These are phyloP conservation scores for Psittacula derbiana DNA, from an alignment of 2,797 vertebrate species.

Conservation along the genomic window DNA sequence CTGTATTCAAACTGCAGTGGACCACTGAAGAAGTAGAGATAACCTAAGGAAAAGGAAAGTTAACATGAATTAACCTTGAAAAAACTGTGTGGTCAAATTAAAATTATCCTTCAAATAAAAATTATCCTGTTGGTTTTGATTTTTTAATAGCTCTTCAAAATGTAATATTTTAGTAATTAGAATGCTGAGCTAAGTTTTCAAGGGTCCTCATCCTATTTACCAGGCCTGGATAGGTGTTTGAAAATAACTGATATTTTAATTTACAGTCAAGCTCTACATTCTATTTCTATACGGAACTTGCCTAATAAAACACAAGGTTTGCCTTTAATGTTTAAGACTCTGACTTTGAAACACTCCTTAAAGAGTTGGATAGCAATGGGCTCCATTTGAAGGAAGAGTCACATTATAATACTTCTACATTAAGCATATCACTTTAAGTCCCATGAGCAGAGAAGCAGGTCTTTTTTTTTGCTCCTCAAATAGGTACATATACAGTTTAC, in stretches of 20 bases:
- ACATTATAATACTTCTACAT: not conserved
- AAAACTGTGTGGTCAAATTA: not conserved
- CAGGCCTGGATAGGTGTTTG: not conserved
- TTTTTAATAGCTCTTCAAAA: not conserved
- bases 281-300: not conserved
- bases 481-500: not conserved
- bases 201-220: not conserved
- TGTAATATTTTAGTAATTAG: not conserved
- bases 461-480: not conserved
- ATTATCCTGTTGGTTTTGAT: not conserved
- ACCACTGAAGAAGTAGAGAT: constrained; percentile 89
- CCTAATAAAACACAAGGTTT: not conserved
- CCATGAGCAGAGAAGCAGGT: not conserved
- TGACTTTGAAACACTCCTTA: not conserved
- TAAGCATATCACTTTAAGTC: not conserved
- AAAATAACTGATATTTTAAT: not conserved
- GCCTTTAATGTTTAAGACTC: not conserved
- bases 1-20: constrained; percentile 89
- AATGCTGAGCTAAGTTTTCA: not conserved
- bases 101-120: not conserved
- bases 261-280: not conserved
- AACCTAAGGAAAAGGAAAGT: constrained; percentile 76
- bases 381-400: not conserved
- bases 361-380: not conserved
- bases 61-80: not conserved